These are phyloP conservation scores for Thunnus maccoyii DNA, from an alignment of 2,113 vertebrate genomes.

Conservation along the genomic window DNA sequence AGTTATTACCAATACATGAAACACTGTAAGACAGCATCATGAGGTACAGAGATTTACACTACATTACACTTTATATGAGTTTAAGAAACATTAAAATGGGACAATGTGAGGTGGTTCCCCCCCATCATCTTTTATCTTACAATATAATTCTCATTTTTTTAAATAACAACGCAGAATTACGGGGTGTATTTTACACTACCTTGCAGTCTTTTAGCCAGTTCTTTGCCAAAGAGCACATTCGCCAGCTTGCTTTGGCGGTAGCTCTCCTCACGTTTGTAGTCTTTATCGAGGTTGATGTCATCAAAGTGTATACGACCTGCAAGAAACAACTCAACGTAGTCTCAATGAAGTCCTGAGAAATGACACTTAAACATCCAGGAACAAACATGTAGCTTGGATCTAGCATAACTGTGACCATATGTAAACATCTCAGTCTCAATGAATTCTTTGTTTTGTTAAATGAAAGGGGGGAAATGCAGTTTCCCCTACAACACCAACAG, in stretches of 20 bases:
- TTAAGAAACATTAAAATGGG: background rate
- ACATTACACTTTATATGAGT: too few species aligned
- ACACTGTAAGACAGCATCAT: background rate
- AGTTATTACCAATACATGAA: background rate
- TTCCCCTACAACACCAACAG: too few species aligned
- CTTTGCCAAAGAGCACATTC: slow-evolving; percentile 82
- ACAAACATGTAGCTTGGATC: background rate
- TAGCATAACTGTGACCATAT: too few species aligned
- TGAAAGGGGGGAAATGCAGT: too few species aligned
- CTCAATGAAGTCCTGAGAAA: too few species aligned
- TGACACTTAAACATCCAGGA: background rate
- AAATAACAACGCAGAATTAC: background rate
- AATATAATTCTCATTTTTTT: too few species aligned
- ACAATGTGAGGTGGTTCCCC: background rate
- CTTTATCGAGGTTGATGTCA: slow-evolving; percentile 82
- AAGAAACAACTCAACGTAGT: background rate
- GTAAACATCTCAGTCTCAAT: too few species aligned
- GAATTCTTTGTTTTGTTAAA: too few species aligned
- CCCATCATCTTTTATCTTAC: background rate
- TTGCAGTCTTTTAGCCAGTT: slow-evolving; percentile 79
- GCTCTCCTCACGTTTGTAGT: slow-evolving; percentile 66
- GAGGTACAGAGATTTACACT: background rate
- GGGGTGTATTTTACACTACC: slow-evolving; percentile 51
- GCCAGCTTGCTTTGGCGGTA: slow-evolving; percentile 86
- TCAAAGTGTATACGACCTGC: slow-evolving; percentile 83